Percentiles rank a stretch among this genome's conserved stretches.
phyloP scores from a whole-genome alignment of 1,140 invertebrate genomes.

The Ruditapes philippinarum region DNA sequence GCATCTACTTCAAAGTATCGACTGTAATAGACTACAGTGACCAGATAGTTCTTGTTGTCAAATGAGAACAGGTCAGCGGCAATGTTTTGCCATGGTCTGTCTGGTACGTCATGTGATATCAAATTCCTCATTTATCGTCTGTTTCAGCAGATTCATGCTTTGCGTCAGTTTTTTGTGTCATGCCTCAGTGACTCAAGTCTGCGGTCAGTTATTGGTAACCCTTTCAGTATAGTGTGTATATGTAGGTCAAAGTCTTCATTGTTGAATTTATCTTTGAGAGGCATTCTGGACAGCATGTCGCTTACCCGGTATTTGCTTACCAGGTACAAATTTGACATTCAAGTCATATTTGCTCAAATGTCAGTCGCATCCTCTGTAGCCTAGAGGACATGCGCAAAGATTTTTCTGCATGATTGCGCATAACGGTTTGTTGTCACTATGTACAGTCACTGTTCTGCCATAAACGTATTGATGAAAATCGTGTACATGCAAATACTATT shows the following conservation, averaged over 20 bases:
- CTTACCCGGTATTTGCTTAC: constrained; percentile 85
- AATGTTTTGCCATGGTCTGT: constrained; percentile 64
- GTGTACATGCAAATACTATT: constrained; percentile 86
- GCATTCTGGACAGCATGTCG: constrained; percentile 75
- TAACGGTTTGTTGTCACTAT: constrained; percentile 70
- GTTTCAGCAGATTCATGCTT: constrained; percentile 10
- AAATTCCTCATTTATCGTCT: constrained; percentile 61
- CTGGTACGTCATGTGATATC: constrained; percentile 23
- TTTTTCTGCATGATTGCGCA: constrained; percentile 41
- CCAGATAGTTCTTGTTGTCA: constrained; percentile 22
- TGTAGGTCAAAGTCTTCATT: constrained; percentile 7
- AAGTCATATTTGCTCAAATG: constrained; percentile 83
- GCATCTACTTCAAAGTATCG: constrained; percentile 68
- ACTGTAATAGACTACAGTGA: constrained; percentile 62
- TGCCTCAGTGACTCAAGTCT: neutral
- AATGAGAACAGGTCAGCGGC: constrained; percentile 64
- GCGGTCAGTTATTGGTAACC: neutral
- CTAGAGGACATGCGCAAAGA: constrained; percentile 54
- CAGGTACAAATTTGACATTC: constrained; percentile 77
- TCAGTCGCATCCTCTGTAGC: constrained; percentile 76
- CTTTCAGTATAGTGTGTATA: constrained; percentile 10
- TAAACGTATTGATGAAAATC: constrained; percentile 85
- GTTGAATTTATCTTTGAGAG: neutral
- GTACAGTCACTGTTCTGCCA: constrained; percentile 69
- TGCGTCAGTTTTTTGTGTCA: neutral